Base-by-base conservation (phyloP, 2,113 vertebrate genomes). In the Anseranas semipalmata region DNA sequence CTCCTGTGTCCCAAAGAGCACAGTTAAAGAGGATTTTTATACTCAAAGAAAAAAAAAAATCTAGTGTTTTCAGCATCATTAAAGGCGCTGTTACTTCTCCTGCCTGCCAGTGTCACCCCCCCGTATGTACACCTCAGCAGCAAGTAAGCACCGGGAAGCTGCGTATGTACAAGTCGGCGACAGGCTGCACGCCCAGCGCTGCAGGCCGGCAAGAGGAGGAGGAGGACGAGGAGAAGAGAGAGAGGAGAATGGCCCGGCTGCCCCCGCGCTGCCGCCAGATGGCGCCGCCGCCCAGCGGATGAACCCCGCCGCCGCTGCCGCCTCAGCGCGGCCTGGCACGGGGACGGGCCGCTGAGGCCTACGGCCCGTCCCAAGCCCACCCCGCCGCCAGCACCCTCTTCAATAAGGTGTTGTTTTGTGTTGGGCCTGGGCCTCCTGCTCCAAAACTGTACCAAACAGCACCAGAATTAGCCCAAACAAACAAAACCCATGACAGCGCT, bases 211-310 rank as follows among this genome's bases (percentile, higher is more conserved):
- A 4, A 45, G 5, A 24, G n/a, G 39, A 32, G 35, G 10, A 20
- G 50, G 8, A 6, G 8, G 14, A 9, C 8, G 18, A 14, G 24
- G 46, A 32, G 4, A 12, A 8, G 6, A 3, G 3, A 15, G 15
- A 14, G 30, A 21, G 14, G 27, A 7, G 33, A 1, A 10, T 11
- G 18, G 1, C 25, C 32, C 21, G 17, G 48, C 60, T 6, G n/a
- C 20, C 78, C 32, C 5, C 11, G 24, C 3, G 3, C 7, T 14
- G 37, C 92, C 95, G 56, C 79, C 83, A 88, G 95, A 76, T 95
- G 95, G 87, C 89, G 84, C 89, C 24, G 84, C 84, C 62, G 79
- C 75, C 67, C 92, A 66, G 66, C 71, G 56, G 50, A 96, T 92
- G 89, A 12, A 21, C 41, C 32, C 28, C 22, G 13, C 33, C 12